A percentile compares a stretch with the other conserved stretches of the same genome.
Conservation (phyloP, 2,797 vertebrate species). For the Threskiornis aethiopicus region DNA sequence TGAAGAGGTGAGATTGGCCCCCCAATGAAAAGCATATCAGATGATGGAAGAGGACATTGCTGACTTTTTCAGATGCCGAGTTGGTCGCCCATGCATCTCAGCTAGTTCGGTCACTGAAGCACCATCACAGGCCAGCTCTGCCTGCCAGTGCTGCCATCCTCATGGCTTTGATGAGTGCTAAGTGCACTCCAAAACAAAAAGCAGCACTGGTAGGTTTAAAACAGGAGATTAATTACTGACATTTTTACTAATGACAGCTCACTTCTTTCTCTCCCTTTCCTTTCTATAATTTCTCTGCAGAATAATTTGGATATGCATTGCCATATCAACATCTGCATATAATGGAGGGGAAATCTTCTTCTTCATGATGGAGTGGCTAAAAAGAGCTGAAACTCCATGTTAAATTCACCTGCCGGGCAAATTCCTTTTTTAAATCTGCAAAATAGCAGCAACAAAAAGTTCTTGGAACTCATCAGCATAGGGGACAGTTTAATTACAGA, state of each 20-base stretch:
- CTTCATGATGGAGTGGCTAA: not conserved
- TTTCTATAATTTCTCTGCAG: not conserved
- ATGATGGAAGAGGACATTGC: not conserved
- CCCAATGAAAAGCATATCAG: not conserved
- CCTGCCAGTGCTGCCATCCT: not conserved
- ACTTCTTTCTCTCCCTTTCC: not conserved
- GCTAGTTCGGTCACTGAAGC: not conserved
- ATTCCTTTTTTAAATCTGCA: not conserved
- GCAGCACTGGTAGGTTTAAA: not conserved
- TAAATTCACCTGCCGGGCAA: not conserved
- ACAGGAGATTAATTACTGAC: not conserved
- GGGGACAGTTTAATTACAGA: not conserved
- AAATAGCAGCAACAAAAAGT: not conserved
- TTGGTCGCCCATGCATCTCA: fast-evolving
- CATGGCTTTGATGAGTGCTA: not conserved
- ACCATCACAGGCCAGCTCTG: not conserved
- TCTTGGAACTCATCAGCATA: not conserved
- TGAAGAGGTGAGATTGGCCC: not conserved
- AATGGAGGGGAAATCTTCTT: not conserved
- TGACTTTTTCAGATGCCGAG: not conserved
- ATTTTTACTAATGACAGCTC: not conserved
- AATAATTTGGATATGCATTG: not conserved
- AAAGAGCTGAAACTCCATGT: not conserved
- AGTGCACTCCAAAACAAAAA: not conserved
- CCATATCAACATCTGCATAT: not conserved